Evolutionary conservation across 2,797 vertebrate genomes (phyloP).

Genomic region (Microchirus variegatus): DNA sequence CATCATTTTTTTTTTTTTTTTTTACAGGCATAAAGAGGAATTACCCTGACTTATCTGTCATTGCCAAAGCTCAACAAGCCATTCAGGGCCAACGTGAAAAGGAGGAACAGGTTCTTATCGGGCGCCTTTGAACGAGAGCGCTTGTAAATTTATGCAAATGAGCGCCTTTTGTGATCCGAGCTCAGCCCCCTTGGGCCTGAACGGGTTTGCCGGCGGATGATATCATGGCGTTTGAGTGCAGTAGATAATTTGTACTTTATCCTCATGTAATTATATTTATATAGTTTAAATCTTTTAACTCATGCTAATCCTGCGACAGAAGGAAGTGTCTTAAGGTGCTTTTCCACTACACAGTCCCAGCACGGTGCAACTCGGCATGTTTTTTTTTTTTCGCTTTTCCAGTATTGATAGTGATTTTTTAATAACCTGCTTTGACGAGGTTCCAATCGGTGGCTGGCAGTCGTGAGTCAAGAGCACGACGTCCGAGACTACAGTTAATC

Average conservation of each 20-base stretch:
- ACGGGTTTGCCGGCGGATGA: conserved; percentile 65
- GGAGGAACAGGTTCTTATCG: conserved; percentile 95
- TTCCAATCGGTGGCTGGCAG: too few species aligned
- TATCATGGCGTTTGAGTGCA: conserved; percentile 24
- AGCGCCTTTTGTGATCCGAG: conserved; percentile 87
- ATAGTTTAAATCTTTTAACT: conserved; percentile 89
- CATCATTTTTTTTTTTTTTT: conserved; percentile 80
- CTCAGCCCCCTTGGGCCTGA: conserved; percentile 76
- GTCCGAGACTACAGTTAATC: too few species aligned
- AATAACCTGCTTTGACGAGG: too few species aligned
- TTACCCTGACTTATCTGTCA: conserved; percentile 98
- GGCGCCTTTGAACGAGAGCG: conserved; percentile 81
- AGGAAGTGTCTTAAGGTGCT: conserved; percentile 69
- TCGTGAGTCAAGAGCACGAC: too few species aligned
- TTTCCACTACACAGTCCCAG: neutral
- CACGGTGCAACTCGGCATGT: too few species aligned
- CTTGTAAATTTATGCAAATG: conserved; percentile 97
- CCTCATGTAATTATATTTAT: conserved; percentile 95
- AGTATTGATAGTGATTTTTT: too few species aligned
- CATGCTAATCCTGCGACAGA: conserved; percentile 83
- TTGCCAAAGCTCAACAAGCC: conserved; percentile 96
- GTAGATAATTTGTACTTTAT: conserved; percentile 91
- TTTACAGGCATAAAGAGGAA: conserved; percentile 87
- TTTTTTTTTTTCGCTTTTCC: too few species aligned
- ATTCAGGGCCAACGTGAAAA: conserved; percentile 88